Conservation (phyloP, 2,797 vertebrate species). For the Myripristis jacobus region DNA sequence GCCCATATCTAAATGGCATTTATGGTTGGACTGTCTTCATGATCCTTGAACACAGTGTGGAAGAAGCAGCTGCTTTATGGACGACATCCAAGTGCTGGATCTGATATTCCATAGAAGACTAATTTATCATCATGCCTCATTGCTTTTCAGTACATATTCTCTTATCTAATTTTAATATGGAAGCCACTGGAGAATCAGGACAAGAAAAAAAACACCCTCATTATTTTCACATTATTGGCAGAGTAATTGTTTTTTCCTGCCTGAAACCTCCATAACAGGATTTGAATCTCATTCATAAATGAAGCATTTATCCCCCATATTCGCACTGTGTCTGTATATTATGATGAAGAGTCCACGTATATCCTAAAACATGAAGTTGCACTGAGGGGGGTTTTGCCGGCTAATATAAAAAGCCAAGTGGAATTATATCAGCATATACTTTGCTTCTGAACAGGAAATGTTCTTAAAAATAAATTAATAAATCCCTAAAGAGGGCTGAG, state of each 20-base stretch:
- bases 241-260: background rate
- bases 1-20: background rate
- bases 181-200: conserved; percentile 7
- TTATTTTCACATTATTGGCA: background rate
- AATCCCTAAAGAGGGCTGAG: background rate
- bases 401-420: background rate
- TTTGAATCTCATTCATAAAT: background rate
- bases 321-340: conserved; percentile 13
- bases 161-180: conserved; percentile 21
- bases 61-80: conserved; percentile 3
- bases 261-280: background rate
- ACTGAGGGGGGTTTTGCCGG: background rate
- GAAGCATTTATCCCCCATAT: conserved; percentile 6
- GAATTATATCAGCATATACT: conserved; percentile 24
- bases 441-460: conserved; percentile 1
- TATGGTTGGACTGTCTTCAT: background rate
- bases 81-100: background rate
- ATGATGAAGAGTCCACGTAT: background rate
- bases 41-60: conserved; percentile 1
- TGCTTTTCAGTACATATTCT: conserved; percentile 17
- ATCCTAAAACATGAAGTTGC: conserved; percentile 6
- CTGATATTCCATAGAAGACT: too few species aligned
- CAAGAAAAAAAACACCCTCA: background rate
- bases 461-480: too few species aligned
- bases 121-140: background rate